These are phyloP conservation scores for Melanogrammus aeglefinus DNA, from an alignment of 2,797 vertebrate genomes.

Conservation along the genomic window DNA sequence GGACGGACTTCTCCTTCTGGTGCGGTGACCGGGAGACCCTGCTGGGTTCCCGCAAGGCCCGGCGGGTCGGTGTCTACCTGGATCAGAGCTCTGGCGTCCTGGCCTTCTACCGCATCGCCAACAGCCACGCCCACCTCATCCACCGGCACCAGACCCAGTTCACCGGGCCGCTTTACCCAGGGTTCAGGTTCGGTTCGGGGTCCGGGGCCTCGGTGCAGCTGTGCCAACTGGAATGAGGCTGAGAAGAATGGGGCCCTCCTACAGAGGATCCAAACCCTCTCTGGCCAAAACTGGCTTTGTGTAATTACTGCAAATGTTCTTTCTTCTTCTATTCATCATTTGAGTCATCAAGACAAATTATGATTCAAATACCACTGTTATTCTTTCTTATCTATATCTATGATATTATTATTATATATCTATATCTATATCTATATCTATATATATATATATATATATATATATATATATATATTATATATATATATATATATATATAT, in stretches of 20 bases:
- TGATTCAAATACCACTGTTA: background rate
- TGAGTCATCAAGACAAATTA: background rate
- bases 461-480: too few relatives aligned
- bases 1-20: constrained; percentile 74
- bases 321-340: background rate
- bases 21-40: constrained; percentile 65
- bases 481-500: too few relatives aligned
- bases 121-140: constrained; percentile 68
- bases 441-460: too few relatives aligned
- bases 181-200: constrained; percentile 73
- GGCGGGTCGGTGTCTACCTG: constrained; percentile 71
- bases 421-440: too few relatives aligned
- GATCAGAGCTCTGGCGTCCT: constrained; percentile 74
- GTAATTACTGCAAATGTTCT: too few relatives aligned
- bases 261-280: background rate
- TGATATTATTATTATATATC: too few relatives aligned
- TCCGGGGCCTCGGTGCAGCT: constrained; percentile 56
- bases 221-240: constrained; percentile 62
- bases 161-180: constrained; percentile 69
- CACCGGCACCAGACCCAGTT: constrained; percentile 67
- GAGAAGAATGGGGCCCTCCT: background rate
- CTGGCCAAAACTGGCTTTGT: too few relatives aligned
- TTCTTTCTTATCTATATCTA: background rate
- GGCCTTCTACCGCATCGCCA: constrained; percentile 70
- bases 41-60: constrained; percentile 65